Base-by-base conservation (phyloP, 2,888 invertebrate species). In the Lottia scabra region DNA sequence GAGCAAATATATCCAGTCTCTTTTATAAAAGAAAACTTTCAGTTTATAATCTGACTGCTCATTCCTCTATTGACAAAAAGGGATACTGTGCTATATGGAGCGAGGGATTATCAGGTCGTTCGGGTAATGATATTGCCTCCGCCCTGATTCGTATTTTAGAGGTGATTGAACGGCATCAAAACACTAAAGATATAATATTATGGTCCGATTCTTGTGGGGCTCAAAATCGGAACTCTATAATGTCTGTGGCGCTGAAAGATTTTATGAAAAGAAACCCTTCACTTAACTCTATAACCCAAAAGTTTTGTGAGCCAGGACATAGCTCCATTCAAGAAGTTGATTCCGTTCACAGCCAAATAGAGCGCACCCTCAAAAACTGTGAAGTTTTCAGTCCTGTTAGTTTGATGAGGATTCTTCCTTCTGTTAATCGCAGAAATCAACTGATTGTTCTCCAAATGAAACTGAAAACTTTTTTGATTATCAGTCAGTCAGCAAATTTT, bases 181-280 rank as follows among this genome's bases (percentile, higher is more conserved):
- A 72, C 13, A 62, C 48, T n/a, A 30, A 46, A n/a, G 63, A 71
- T 43, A 13, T 71, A 13, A 67, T 63, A 3, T 13, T 74, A 10
- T 71, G 74, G 74, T 74, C 74, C 38, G 69, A 74, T 48, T 69
- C 67, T 0, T 71, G 74, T 73, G 70, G 75, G 13, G 67, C 75
- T 12, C 73, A 78, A 65, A 78, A 78, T n/a, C 26, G 68, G 63
- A 76, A 78, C 66, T 71, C 63, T 16, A 45, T 78, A n/a, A 74
- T 78, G 72, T 63, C 48, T 15, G 46, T 26, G 26, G 76, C 76
- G 16, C 23, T 78, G 12, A 73, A 78, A 65, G 8, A 62, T n/a
- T n/a, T n/a, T n/a, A n/a, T n/a, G n/a, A n/a, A n/a, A n/a, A n/a
- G n/a, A n/a, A n/a, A n/a, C n/a, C n/a, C n/a, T n/a, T n/a, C n/a